Evolutionary conservation across 1,140 invertebrate species (phyloP).

Genomic region (Tyrophagus putrescentiae): DNA sequence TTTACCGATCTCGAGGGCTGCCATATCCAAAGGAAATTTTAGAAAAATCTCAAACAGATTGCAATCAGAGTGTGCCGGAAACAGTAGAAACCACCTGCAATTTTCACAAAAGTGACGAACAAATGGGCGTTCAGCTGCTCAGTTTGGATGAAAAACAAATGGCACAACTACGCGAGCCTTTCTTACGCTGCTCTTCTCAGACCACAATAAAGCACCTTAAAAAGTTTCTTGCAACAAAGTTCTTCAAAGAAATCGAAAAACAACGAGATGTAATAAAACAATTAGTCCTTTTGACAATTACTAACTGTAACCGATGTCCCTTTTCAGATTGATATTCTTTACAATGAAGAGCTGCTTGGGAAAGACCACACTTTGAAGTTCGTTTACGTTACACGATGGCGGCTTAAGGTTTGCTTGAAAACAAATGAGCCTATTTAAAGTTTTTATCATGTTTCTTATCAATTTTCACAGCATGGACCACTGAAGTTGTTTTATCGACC

Average conservation of each 20-base stretch:
- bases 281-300: slow-evolving; percentile 1
- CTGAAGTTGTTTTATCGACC: slow-evolving; percentile 27
- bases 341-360: slow-evolving; percentile 92
- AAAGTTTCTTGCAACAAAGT: slow-evolving; percentile 91
- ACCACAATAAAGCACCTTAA: slow-evolving; percentile 92
- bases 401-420: slow-evolving; percentile 53
- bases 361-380: slow-evolving; percentile 98
- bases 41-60: slow-evolving; percentile 18
- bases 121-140: slow-evolving; percentile 79
- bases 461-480: slow-evolving; percentile 26
- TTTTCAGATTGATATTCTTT: slow-evolving; percentile 85
- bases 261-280: slow-evolving; percentile 74
- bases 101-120: slow-evolving; percentile 85
- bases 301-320: slow-evolving; percentile 10
- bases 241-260: slow-evolving; percentile 73
- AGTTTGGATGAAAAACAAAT: slow-evolving; percentile 48
- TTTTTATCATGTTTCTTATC: neutral
- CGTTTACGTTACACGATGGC: slow-evolving; percentile 91
- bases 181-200: slow-evolving; percentile 83
- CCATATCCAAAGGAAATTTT: slow-evolving; percentile 28
- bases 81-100: slow-evolving; percentile 50
- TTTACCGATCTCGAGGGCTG: slow-evolving; percentile 27
- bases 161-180: slow-evolving; percentile 67
- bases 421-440: slow-evolving; percentile 5
- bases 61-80: neutral